Conservation (phyloP, 2,797 vertebrate genomes). For the Chaetophractus vellerosus region DNA sequence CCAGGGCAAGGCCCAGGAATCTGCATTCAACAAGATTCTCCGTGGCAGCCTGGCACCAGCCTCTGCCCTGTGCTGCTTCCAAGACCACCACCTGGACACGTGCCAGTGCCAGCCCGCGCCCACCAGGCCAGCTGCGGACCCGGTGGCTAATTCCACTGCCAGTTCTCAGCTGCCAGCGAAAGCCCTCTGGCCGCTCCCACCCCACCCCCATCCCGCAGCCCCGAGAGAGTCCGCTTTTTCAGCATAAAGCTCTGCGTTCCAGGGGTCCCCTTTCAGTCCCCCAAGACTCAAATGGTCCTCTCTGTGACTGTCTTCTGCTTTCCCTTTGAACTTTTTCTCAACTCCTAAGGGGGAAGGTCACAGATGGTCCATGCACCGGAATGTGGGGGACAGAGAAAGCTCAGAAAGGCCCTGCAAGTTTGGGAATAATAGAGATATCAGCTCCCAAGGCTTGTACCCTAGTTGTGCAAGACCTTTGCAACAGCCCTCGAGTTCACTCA, state of each 20-base stretch:
- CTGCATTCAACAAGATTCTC: background rate
- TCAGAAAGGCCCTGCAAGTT: background rate
- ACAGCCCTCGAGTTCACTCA: accelerated
- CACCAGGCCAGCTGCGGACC: background rate
- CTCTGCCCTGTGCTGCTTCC: too few relatives aligned
- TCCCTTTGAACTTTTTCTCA: background rate
- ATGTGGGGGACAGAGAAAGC: background rate
- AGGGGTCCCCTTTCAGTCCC: background rate
- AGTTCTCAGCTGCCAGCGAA: background rate
- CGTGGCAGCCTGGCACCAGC: background rate
- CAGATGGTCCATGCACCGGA: background rate
- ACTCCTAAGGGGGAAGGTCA: background rate
- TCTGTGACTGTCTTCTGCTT: background rate
- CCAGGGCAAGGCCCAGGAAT: background rate
- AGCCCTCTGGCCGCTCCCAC: background rate
- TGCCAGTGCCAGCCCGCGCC: too few relatives aligned
- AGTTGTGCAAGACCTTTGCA: background rate
- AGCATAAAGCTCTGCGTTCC: background rate
- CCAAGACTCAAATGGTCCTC: background rate
- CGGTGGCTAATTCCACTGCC: background rate
- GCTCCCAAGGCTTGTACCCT: background rate
- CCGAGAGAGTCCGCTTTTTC: background rate
- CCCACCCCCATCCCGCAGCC: background rate
- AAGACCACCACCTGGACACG: too few relatives aligned
- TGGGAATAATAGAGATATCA: too few relatives aligned